phyloP scores from a whole-genome alignment of 2,797 vertebrate genomes.

The Heterohyrax brucei region DNA sequence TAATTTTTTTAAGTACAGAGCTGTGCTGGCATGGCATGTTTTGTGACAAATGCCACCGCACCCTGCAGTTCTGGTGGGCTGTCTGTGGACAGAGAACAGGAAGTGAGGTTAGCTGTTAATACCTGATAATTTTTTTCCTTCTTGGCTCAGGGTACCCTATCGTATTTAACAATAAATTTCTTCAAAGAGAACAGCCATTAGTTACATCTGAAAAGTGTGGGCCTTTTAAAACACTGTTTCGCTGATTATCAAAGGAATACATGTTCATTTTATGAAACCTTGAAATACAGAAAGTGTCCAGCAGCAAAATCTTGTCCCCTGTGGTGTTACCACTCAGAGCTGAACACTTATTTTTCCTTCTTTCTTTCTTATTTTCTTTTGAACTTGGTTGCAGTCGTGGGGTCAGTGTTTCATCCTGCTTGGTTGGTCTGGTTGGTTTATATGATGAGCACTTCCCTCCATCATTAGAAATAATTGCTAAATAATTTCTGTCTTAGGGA shows the following conservation, averaged over 20 bases:
- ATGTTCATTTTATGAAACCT: slow-evolving; percentile 28
- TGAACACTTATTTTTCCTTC: background rate
- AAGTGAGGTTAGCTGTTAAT: background rate
- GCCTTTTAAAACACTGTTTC: background rate
- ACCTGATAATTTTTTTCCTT: slow-evolving; percentile 56
- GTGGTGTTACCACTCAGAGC: slow-evolving; percentile 26
- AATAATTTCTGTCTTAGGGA: background rate
- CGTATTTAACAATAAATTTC: slow-evolving; percentile 60
- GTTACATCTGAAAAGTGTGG: slow-evolving; percentile 4
- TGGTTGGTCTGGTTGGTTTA: background rate
- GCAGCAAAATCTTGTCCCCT: background rate
- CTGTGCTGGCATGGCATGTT: background rate
- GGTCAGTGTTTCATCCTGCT: background rate
- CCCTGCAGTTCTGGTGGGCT: background rate
- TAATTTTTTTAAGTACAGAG: background rate
- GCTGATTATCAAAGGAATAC: slow-evolving; percentile 15
- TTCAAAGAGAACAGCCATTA: slow-evolving; percentile 24
- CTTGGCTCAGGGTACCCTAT: slow-evolving; percentile 15
- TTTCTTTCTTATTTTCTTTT: slow-evolving; percentile 6
- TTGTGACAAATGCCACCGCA: background rate
- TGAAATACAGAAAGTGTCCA: background rate
- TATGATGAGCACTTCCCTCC: background rate
- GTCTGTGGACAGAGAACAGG: background rate
- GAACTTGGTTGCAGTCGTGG: background rate
- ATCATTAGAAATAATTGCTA: slow-evolving; percentile 1